Evolutionary conservation across 2,888 invertebrate species (phyloP).

Genomic region (Rhogogaster chlorosoma): DNA sequence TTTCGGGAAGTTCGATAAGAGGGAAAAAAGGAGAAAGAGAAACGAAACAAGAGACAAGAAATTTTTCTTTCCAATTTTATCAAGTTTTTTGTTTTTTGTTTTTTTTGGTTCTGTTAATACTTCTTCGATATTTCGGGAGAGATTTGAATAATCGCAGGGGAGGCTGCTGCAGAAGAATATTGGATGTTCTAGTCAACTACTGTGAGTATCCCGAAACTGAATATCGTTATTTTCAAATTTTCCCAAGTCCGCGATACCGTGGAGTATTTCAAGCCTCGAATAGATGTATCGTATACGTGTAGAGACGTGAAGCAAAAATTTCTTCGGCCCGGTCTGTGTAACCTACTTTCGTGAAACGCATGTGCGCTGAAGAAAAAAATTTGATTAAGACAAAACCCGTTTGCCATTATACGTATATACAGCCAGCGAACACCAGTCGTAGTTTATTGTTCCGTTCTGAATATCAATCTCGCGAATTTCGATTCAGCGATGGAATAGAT

Average conservation of each 20-base stretch:
- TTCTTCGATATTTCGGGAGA: neutral
- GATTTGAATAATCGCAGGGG: neutral
- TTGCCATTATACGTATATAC: neutral
- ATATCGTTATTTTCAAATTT: neutral
- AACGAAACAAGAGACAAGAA: neutral
- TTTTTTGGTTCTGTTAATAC: neutral
- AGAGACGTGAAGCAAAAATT: slow-evolving; percentile 5
- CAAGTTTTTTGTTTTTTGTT: neutral
- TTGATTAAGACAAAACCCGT: slow-evolving; percentile 41
- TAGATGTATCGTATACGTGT: neutral
- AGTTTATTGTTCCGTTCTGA: slow-evolving; percentile 17
- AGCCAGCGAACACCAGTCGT: neutral
- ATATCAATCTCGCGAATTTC: neutral
- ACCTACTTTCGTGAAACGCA: slow-evolving; percentile 43
- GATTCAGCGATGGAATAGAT: neutral
- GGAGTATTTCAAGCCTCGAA: neutral
- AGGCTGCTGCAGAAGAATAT: slow-evolving; percentile 1
- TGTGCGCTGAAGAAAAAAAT: neutral
- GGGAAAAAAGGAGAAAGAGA: neutral
- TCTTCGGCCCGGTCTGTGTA: neutral
- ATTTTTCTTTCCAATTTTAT: neutral
- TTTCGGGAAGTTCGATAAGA: neutral
- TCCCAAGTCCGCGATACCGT: neutral
- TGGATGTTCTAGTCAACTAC: slow-evolving; percentile 36
- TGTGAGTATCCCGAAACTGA: neutral